phyloP scores from a whole-genome alignment of 2,888 invertebrate genomes.

The Platycnemis pennipes region DNA sequence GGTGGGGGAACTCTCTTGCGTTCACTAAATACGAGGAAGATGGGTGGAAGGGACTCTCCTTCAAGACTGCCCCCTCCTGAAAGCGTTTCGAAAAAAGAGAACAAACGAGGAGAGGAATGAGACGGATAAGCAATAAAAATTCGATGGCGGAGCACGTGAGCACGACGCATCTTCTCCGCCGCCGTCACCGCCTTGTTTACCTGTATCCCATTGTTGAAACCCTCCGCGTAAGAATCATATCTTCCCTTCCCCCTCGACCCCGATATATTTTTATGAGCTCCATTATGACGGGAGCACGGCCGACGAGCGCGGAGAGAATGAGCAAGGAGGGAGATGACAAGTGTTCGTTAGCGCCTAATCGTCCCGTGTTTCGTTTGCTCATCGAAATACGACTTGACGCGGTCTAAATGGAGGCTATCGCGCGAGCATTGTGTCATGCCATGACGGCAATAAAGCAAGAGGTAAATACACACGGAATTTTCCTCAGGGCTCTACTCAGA shows the following conservation, averaged over 20 bases:
- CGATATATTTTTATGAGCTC: conserved; percentile 24
- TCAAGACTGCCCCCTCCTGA: background rate
- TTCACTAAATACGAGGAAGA: background rate
- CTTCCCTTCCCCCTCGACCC: background rate
- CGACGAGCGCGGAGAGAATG: background rate
- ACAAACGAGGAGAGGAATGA: no score
- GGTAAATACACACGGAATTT: background rate
- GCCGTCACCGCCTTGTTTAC: conserved; percentile 8
- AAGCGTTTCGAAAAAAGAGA: background rate
- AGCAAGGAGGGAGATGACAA: background rate
- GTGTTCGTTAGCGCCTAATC: background rate
- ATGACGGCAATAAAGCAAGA: background rate
- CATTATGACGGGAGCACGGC: background rate
- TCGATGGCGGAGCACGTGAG: background rate
- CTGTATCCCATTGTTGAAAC: background rate
- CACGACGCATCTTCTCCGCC: background rate
- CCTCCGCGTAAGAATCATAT: background rate
- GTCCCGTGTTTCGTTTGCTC: conserved; percentile 1
- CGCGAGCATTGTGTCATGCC: background rate
- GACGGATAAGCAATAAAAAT: background rate
- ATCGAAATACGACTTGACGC: background rate
- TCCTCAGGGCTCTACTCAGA: background rate
- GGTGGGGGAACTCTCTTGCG: background rate
- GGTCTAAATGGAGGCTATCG: background rate
- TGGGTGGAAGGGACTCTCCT: background rate